Percentiles rank a stretch among this genome's conserved stretches.
phyloP scores from a whole-genome alignment of 2,888 invertebrate genomes.

The Phragmatobia fuliginosa region DNA sequence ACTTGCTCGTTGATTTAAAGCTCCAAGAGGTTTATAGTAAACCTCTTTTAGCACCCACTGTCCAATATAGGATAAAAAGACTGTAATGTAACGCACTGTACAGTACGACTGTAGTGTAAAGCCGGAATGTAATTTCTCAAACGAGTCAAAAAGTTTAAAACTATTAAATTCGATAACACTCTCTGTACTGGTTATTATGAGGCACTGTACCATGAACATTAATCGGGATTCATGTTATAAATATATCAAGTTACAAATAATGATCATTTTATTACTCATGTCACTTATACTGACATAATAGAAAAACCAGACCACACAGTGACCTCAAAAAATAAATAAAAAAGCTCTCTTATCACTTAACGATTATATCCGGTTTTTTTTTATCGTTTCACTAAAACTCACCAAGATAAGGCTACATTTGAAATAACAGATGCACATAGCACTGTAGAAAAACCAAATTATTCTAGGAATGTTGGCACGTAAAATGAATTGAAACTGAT shows the following conservation, averaged over 20 bases:
- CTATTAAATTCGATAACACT: not conserved
- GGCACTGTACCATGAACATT: not conserved
- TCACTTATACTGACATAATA: not conserved
- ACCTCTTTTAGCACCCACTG: not conserved
- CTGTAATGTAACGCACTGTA: too few species aligned
- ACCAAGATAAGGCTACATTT: constrained; percentile 5
- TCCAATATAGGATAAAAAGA: not conserved
- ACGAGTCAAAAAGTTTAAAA: not conserved
- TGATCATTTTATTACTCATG: not conserved
- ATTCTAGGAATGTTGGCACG: constrained; percentile 13
- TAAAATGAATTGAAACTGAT: constrained; percentile 9
- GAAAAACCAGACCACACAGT: not conserved
- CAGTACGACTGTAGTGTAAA: too few species aligned
- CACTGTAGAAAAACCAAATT: not conserved
- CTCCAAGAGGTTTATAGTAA: too few species aligned
- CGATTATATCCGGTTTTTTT: not conserved
- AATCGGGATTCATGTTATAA: not conserved
- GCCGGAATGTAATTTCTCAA: not conserved
- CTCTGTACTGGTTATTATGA: not conserved
- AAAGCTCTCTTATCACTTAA: constrained; percentile 2
- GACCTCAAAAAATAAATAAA: not conserved
- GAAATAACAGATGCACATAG: constrained; percentile 13
- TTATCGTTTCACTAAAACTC: constrained; percentile 11
- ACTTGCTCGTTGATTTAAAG: too few species aligned
- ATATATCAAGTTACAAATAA: not conserved